A percentile compares a stretch with the other conserved stretches of the same genome.
Evolutionary conservation across 2,797 vertebrate species (phyloP).

Genomic region (Acipenser oxyrinchus): DNA sequence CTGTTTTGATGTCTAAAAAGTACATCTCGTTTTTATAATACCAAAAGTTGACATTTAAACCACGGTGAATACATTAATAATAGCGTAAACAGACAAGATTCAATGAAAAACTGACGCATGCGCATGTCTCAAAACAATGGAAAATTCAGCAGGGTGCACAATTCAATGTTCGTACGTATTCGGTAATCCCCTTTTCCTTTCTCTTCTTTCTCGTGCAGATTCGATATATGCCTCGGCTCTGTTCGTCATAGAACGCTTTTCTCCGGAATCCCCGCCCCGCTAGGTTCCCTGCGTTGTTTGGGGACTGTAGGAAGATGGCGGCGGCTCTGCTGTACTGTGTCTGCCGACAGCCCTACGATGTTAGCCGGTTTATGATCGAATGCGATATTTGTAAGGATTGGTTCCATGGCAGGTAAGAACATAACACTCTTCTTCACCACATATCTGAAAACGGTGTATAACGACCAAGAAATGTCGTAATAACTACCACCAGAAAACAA

Average conservation of each 20-base stretch:
- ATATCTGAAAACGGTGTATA: not conserved
- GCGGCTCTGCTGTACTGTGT: conserved; percentile 91
- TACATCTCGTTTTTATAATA: no score
- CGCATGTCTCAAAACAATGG: no score
- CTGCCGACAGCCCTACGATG: conserved; percentile 95
- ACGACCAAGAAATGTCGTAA: no score
- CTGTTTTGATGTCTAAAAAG: no score
- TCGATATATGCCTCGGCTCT: conserved; percentile 31
- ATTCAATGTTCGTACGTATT: no score
- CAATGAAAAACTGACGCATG: no score
- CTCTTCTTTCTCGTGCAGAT: no score
- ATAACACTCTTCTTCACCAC: not conserved
- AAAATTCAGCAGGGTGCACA: no score
- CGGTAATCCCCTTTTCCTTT: no score
- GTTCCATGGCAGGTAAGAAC: conserved; percentile 90
- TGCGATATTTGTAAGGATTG: conserved; percentile 97
- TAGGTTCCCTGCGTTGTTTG: conserved; percentile 67
- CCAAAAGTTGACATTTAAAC: no score
- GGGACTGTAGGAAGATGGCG: conserved; percentile 78
- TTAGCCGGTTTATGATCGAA: conserved; percentile 97
- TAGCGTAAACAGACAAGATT: no score
- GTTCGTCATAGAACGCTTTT: conserved; percentile 38
- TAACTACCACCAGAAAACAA: conserved; percentile 31
- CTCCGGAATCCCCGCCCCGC: conserved; percentile 54
- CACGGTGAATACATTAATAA: no score